A percentile compares a stretch with the other conserved stretches of the same genome.
These are phyloP conservation scores for Poecilobothrus nobilitatus DNA, from an alignment of 2,888 invertebrate species.

Conservation along the genomic window DNA sequence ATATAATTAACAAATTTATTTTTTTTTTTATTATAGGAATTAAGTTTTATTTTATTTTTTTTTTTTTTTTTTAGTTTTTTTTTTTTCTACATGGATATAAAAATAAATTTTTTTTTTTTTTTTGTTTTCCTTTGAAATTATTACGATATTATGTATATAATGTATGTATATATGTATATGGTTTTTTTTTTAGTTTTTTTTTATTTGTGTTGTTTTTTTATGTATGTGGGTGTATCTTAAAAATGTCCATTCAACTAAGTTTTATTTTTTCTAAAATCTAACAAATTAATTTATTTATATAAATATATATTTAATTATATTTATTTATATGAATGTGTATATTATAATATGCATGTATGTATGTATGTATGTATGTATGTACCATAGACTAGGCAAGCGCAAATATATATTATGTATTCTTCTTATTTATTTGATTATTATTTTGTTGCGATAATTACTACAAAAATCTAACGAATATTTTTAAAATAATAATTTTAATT, in stretches of 20 bases:
- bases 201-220: neutral
- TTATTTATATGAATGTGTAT: neutral
- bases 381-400: neutral
- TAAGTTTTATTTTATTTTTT: neutral
- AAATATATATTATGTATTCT: neutral
- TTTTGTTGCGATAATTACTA: too few species aligned
- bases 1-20: neutral
- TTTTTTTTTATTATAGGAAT: too few species aligned
- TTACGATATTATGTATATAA: neutral
- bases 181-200: neutral
- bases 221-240: neutral
- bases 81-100: constrained; percentile 1
- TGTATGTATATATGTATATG: neutral
- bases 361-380: neutral
- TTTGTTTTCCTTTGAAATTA: neutral
- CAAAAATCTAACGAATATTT: neutral
- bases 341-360: neutral
- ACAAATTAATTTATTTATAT: neutral
- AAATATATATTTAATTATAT: neutral
- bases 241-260: too few species aligned
- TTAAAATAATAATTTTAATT: neutral
- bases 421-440: neutral
- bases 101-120: neutral
- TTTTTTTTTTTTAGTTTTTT: neutral
- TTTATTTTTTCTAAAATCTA: too few species aligned